Conservation (phyloP, 2,888 invertebrate genomes). For the Malthinus seriepunctatus region DNA sequence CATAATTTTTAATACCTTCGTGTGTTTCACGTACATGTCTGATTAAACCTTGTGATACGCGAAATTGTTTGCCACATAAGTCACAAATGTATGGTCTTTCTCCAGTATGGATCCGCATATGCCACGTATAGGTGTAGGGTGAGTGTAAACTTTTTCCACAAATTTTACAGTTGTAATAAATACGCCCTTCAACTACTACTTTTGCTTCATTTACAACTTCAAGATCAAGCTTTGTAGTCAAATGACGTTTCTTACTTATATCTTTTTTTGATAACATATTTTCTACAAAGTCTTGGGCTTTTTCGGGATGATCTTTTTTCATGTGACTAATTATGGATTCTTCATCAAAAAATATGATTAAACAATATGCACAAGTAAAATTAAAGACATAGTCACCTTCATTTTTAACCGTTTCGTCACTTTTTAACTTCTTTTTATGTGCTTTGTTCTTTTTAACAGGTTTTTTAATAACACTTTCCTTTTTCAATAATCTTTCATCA, state of each 20-base stretch:
- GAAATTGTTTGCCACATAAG: conserved; percentile 67
- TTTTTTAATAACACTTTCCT: background rate
- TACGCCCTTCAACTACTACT: conserved; percentile 57
- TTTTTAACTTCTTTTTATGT: background rate
- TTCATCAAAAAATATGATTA: conserved; percentile 40
- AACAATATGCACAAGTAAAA: conserved; percentile 44
- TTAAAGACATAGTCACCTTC: conserved; percentile 25
- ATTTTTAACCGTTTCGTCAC: background rate
- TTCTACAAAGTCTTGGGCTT: conserved; percentile 15
- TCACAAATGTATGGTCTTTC: conserved; percentile 69
- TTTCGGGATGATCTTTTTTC: conserved; percentile 39
- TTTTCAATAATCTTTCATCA: background rate
- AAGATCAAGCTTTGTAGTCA: conserved; percentile 49
- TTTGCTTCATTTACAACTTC: conserved; percentile 53
- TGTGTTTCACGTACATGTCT: conserved; percentile 68
- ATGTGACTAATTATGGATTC: conserved; percentile 43
- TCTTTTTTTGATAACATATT: conserved; percentile 5
- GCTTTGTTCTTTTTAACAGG: background rate
- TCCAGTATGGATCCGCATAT: conserved; percentile 67
- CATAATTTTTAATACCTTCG: conserved; percentile 61
- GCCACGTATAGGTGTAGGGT: conserved; percentile 65
- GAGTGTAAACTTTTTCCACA: conserved; percentile 65
- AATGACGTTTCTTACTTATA: conserved; percentile 34
- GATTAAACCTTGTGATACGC: conserved; percentile 66
- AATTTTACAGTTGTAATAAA: conserved; percentile 60